Percentiles rank a stretch among this genome's conserved stretches.
phyloP scores from a whole-genome alignment of 2,113 vertebrate genomes.

The Hiodon alosoides region DNA sequence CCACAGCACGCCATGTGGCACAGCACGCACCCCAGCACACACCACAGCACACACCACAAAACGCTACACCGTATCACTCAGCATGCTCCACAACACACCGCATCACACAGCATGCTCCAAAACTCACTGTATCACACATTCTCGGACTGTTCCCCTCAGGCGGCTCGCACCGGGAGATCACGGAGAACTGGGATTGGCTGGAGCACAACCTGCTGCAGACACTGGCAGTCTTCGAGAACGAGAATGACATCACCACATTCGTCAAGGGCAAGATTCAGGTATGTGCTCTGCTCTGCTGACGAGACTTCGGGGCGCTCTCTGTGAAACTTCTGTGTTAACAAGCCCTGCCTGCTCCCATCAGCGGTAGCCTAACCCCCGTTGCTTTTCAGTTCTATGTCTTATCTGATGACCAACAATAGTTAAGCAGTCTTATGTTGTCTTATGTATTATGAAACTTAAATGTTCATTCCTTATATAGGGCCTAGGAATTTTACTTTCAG shows the following conservation, averaged over 20 bases:
- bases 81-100: too few species aligned
- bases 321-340: too few species aligned
- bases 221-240: slow-evolving; percentile 94
- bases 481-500: too few species aligned
- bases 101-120: too few species aligned
- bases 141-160: slow-evolving; percentile 52
- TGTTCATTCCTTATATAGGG: too few species aligned
- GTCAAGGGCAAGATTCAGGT: slow-evolving; percentile 98
- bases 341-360: neutral
- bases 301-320: too few species aligned
- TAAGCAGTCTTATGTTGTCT: neutral
- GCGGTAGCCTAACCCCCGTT: neutral
- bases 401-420: neutral
- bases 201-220: slow-evolving; percentile 95
- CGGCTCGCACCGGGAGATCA: slow-evolving; percentile 89
- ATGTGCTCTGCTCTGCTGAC: slow-evolving; percentile 2
- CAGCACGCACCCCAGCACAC: too few species aligned
- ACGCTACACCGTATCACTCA: too few species aligned
- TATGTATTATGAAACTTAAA: too few species aligned
- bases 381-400: neutral
- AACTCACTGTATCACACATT: too few species aligned
- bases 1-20: too few species aligned
- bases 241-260: slow-evolving; percentile 93
- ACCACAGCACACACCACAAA: too few species aligned
- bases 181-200: slow-evolving; percentile 98